These are phyloP conservation scores for Teleiodes luculella DNA, from an alignment of 2,888 invertebrate genomes.

Conservation along the genomic window DNA sequence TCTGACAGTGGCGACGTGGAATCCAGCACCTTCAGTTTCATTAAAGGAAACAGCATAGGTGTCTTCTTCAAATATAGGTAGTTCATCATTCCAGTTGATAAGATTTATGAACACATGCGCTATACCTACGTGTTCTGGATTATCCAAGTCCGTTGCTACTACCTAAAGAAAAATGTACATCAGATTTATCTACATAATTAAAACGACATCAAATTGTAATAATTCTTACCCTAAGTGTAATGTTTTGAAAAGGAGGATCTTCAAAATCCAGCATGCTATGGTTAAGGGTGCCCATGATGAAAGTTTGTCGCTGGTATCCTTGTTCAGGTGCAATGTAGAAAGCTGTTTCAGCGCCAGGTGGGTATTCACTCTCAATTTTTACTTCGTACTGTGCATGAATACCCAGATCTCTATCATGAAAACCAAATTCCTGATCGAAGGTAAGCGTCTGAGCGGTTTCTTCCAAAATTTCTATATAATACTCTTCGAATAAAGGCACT, in stretches of 20 bases:
- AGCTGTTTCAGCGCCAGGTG: constrained; percentile 59
- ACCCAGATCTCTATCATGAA: constrained; percentile 77
- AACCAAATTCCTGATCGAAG: constrained; percentile 68
- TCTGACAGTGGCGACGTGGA: constrained; percentile 66
- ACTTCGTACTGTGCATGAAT: constrained; percentile 78
- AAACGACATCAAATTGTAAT: no score
- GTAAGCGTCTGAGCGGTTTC: constrained; percentile 70
- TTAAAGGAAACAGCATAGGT: constrained; percentile 57
- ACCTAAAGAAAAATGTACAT: constrained; percentile 62
- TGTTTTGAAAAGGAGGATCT: constrained; percentile 64
- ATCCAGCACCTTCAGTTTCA: constrained; percentile 76
- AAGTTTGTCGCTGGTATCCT: constrained; percentile 79
- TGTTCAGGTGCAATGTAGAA: constrained; percentile 80
- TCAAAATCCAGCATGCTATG: constrained; percentile 80
- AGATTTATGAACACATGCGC: constrained; percentile 72
- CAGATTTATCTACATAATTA: no score
- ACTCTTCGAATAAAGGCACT: constrained; percentile 51
- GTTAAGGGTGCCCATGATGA: constrained; percentile 77
- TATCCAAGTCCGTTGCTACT: constrained; percentile 54
- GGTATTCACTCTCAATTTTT: constrained; percentile 51
- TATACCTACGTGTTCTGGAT: constrained; percentile 45
- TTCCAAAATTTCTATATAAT: constrained; percentile 67
- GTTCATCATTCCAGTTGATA: constrained; percentile 84
- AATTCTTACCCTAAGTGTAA: constrained; percentile 52
- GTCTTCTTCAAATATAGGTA: constrained; percentile 77